Percentiles rank a stretch among this genome's conserved stretches.
phyloP scores from a whole-genome alignment of 2,888 invertebrate species.

The Chymomyza procnemis region DNA sequence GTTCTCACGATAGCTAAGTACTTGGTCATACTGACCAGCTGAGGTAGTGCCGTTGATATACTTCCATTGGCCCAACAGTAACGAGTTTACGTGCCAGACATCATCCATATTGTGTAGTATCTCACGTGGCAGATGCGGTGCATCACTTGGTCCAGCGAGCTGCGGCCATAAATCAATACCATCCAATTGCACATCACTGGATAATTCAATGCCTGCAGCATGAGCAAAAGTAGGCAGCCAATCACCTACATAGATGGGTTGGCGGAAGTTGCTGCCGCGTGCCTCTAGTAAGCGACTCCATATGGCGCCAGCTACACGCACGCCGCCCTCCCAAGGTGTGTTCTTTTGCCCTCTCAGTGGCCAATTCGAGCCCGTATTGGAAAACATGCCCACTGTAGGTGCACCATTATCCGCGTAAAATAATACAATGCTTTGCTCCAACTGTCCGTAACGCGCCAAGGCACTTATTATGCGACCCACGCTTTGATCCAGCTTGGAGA shows the following conservation, averaged over 20 bases:
- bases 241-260: constrained; percentile 89
- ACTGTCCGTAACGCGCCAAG: constrained; percentile 83
- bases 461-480: constrained; percentile 87
- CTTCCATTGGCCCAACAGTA: constrained; percentile 67
- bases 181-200: constrained; percentile 79
- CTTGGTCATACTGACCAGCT: constrained; percentile 59
- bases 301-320: constrained; percentile 87
- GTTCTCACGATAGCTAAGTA: constrained; percentile 56
- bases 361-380: constrained; percentile 88
- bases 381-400: constrained; percentile 84
- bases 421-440: constrained; percentile 89
- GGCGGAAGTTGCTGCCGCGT: constrained; percentile 81
- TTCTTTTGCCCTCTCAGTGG: constrained; percentile 89
- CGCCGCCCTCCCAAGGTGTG: constrained; percentile 91
- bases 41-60: constrained; percentile 74
- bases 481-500: constrained; percentile 90
- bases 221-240: constrained; percentile 87
- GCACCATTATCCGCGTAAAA: constrained; percentile 95
- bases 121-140: constrained; percentile 80
- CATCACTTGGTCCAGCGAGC: constrained; percentile 71
- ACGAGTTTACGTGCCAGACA: constrained; percentile 75
- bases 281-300: constrained; percentile 83
- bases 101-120: constrained; percentile 87
- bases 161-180: constrained; percentile 86
- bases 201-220: constrained; percentile 67